Evolutionary conservation across 1,140 invertebrate species (phyloP), one percentile per base, ranked within the genome.

Genomic region (Drosophila tsacasi): DNA sequence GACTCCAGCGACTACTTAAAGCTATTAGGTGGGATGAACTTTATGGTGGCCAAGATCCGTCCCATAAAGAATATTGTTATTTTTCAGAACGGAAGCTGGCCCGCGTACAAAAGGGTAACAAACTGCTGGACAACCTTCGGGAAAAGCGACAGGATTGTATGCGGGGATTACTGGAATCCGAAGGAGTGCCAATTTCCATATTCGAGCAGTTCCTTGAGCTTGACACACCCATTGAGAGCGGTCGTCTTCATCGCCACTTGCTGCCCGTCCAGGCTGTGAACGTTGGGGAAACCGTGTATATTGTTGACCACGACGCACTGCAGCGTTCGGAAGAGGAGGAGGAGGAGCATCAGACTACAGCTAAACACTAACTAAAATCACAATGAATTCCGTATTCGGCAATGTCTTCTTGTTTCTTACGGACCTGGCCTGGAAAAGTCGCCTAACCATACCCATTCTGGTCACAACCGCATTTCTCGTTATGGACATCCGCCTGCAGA

Each of bases 351-450:
- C 21, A 46, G 7, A 7, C 61, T 6, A 46, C 50, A 12, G 35
- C 37, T 54, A 30, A 72, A 42, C 30, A 73, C 3, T 63, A 86
- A 64, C 32, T 25, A 59, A 39, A 62, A 50, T 44, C 58, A 79
- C 39, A 66, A 93, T 93, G 92, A 69, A 92, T 42, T 92, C 92
- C 17, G 57, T 75, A 7, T 93, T 93, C 60, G 91, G 91, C 32
- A 86, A 93, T 52, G 89, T 94, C 23, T 93, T 94, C 62, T 55
- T 94, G 21, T 94, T 94, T 79, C 80, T 94, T 3, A 92, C 94
- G 17, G 94, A 94, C 61, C 79, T 94, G 61, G 94, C 94, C 17
- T 94, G 93, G 93, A 93, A 93, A 57, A 93, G 93, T 62, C 93
- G 94, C 30, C 79, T 93, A 37, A 93, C 93, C 21, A 90, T 94